phyloP scores from a whole-genome alignment of 2,113 vertebrate species.

The Oryctolagus cuniculus region mOryCun1.1 NC_091437.1:48684001-48684500 shows the following conservation, averaged over 20 bases:
- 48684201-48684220: constrained; percentile 5
- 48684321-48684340: too few relatives aligned
- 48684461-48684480: too few relatives aligned
- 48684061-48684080: not conserved
- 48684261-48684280: not conserved
- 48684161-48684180: not conserved
- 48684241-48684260: constrained; percentile 15
- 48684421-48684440: too few relatives aligned
- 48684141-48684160: not conserved
- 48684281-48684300: too few relatives aligned
- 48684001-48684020: not conserved
- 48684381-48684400: too few relatives aligned
- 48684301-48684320: too few relatives aligned
- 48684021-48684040: constrained; percentile 21
- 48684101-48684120: constrained; percentile 9
- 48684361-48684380: too few relatives aligned
- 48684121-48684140: not conserved
- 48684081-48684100: not conserved
- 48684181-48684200: constrained; percentile 34
- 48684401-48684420: too few relatives aligned
- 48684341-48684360: too few relatives aligned
- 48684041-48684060: not conserved
- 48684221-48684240: not conserved
- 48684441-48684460: too few relatives aligned
- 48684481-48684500: too few relatives aligned